Base-by-base conservation (phyloP, 2,113 vertebrate genomes). In the Mohoua ochrocephala region DNA sequence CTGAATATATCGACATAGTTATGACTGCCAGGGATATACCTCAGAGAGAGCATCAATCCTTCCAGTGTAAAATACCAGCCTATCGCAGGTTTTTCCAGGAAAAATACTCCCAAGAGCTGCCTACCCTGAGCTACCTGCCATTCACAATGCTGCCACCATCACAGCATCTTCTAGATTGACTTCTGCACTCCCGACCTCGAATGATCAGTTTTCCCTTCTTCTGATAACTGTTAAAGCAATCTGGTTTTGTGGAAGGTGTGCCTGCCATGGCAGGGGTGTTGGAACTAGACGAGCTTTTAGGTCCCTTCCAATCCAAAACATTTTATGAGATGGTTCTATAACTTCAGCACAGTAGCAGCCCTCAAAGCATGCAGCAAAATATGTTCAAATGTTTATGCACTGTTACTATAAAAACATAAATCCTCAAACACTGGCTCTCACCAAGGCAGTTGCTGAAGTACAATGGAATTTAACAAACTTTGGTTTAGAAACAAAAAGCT, bases 11-110 rank as follows among this genome's bases (percentile, higher is more conserved):
- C 30, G 47, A 65, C 2, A 21, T 56, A 81, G 5, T 47, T 69
- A n/a, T 3, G 3, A 67, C 13, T 71, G 16, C 10, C 47, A 53
- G 39, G 24, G 20, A 56, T 11, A 47, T 16, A 75, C 4, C n/a
- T 49, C 44, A 63, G 23, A 67, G 16, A 87, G 12, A 26, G 8
- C 8, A 79, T 28, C 13, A 57, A 3, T 23, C 44, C 24, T 50
- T 33, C 35, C 9, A 42, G 20, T 7, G 20, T n/a, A 73, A 79
- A 86, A 80, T 50, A 81, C 11, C 13, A 74, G 13, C 7, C 7
- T 74, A 67, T 6, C 1, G 1, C 5, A 7, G 1, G 0, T 11
- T 35, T 69, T 74, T 45, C 42, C 52, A 54, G 1, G 5, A 52
- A 61, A 79, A 69, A 45, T 22, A 16, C 16, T 12, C 19, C 30